Evolutionary conservation across 2,888 invertebrate genomes (phyloP), one percentile per base, ranked within the genome.

Genomic region (Aleiodes alternator): DNA sequence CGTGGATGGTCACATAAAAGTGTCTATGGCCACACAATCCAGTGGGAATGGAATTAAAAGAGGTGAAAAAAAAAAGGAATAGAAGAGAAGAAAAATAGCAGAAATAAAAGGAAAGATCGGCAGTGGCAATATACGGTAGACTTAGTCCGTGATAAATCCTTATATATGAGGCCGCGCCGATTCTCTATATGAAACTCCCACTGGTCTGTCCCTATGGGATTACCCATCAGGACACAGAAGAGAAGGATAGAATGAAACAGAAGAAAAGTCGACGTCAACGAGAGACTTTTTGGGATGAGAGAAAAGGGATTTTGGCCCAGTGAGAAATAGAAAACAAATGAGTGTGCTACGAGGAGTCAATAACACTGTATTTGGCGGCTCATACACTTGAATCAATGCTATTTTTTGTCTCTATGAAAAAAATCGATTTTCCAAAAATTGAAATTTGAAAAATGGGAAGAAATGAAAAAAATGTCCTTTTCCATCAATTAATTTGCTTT

Each of bases 91-190:
- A 75, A 72, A 78, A 73, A 77, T 75, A 78, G 77, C 75, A 76
- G 78, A 78, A 77, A 69, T 75, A 61, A 69, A 64, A 68, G 71
- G 76, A 75, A 78, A 75, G 84, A 87, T 87, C 85, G 87, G 87
- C 83, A 85, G 82, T 85, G 85, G 81, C 88, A 88, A 89, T 88
- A 87, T 88, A 88, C 88, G 85, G 86, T 82, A 86, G 88, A 87
- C 87, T 89, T 89, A 68, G 89, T 86, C 87, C 84, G 87, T 87
- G 88, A 89, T 89, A 89, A 89, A 89, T 89, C 88, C 88, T 88
- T 88, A 88, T 89, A 88, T 89, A 89, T 88, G 89, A 87, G 87
- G 86, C 87, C 86, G 83, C 85, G 85, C 84, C 84, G 83, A 84
- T 69, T 73, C 66, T 75, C 78, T 86, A 87, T 88, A 87, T 87